Conservation (phyloP, 1,140 invertebrate species). For the Nasonia longicornis region DNA sequence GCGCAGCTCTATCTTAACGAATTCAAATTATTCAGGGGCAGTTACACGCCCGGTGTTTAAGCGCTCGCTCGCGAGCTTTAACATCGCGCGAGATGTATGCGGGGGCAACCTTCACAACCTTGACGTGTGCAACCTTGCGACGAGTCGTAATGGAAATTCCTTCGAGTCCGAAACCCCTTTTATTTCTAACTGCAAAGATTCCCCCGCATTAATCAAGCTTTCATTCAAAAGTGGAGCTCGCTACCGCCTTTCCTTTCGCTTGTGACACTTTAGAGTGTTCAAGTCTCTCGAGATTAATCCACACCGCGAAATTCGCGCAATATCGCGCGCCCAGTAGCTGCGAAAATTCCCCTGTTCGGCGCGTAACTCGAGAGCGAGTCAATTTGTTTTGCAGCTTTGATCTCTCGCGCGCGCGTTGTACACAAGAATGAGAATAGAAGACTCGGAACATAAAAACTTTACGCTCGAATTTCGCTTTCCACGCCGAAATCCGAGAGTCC, state of each 20-base stretch:
- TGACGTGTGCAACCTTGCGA: background rate
- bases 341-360: background rate
- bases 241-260: background rate
- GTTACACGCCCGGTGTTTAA: background rate
- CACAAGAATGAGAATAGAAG: too few relatives aligned
- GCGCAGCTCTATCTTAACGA: background rate
- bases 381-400: background rate
- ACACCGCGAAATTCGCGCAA: background rate
- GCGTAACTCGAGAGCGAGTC: background rate
- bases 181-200: constrained; percentile 31
- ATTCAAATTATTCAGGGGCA: background rate
- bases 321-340: background rate
- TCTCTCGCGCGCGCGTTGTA: too few relatives aligned
- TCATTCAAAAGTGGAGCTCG: constrained; percentile 22
- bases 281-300: background rate
- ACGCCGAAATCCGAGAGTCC: too few relatives aligned
- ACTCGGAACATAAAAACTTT: too few relatives aligned
- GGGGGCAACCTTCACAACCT: background rate
- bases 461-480: background rate
- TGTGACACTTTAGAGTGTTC: background rate
- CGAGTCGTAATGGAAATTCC: constrained; percentile 26
- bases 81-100: background rate
- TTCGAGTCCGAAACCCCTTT: constrained; percentile 25
- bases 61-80: background rate
- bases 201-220: constrained; percentile 31